Base-by-base conservation (phyloP, 2,888 invertebrate species). In the Ophioninae sp. region DNA sequence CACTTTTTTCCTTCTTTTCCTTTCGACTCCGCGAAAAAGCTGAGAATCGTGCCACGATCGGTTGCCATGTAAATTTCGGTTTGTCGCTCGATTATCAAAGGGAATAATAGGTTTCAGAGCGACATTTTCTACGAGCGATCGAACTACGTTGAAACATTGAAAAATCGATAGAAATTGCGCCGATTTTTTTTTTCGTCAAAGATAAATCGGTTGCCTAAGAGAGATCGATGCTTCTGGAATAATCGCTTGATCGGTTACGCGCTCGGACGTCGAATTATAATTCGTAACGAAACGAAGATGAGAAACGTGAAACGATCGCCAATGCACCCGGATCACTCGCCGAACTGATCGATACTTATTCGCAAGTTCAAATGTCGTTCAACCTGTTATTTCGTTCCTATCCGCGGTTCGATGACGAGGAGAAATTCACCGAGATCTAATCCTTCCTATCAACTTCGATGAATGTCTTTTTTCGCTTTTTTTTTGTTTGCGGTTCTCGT, bases 331-430 rank as follows among this genome's bases (percentile, higher is more conserved):
- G 56, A 20, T 39, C 51, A 68, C 61, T 30, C 44, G 39, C 51
- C 41, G 13, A 30, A 56, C 65, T 64, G 75, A 77, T 83, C 41
- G 61, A 6, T 56, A 59, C 58, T 67, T 41, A n/a, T 51, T 64
- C 56, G 56, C 76, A 78, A 78, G 83, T 74, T 83, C 81, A 78
- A 83, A 84, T 81, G 84, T 81, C 84, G 81, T 71, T 80, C 64
- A 44, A n/a, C 37, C 58, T 44, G 79, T 39, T n/a, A 73, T 82
- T 82, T 78, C 78, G 64, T 74, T 67, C 56, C 37, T n/a, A 51
- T 65, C 65, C 6, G 6, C 23, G 13, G 7, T 17, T 22, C 22
- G 75, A 61, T 22, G 71, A 56, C 9, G 59, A 65, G 13, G 74
- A 76, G 58, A 74, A 74, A 78, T 78, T 78, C 22, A 51, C 51